These are phyloP conservation scores for Galerucella nymphaeae DNA, from an alignment of 2,888 invertebrate species.

Conservation along the genomic window DNA sequence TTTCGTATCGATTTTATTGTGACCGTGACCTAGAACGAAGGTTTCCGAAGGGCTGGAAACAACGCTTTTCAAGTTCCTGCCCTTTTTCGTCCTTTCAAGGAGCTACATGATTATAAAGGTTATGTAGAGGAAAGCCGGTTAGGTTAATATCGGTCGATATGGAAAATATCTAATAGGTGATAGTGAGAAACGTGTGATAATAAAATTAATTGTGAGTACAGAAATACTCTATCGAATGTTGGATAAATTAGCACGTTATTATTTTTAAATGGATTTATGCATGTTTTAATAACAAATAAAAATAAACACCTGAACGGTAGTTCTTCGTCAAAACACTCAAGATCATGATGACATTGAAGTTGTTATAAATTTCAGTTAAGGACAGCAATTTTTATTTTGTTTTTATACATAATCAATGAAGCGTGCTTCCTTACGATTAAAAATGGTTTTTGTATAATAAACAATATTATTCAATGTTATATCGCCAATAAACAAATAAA, in stretches of 20 bases:
- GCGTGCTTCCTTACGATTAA: slow-evolving; percentile 24
- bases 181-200: neutral
- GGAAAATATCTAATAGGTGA: neutral
- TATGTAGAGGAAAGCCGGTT: slow-evolving; percentile 25
- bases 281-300: neutral
- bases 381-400: slow-evolving; percentile 26
- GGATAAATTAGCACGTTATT: neutral
- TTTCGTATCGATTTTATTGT: slow-evolving; percentile 22
- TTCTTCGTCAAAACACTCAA: slow-evolving; percentile 7
- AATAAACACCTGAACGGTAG: neutral
- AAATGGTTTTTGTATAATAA: slow-evolving; percentile 23
- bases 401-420: slow-evolving; percentile 27
- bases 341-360: slow-evolving; percentile 26
- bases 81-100: slow-evolving; percentile 24
- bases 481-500: slow-evolving; percentile 7
- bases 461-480: slow-evolving; percentile 25
- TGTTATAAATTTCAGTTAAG: slow-evolving; percentile 29
- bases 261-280: neutral
- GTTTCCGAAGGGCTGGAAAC: slow-evolving; percentile 21
- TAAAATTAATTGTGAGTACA: too few relatives aligned
- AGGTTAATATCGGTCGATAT: slow-evolving; percentile 9
- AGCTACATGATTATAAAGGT: slow-evolving; percentile 15
- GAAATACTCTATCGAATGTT: neutral
- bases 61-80: slow-evolving; percentile 30
- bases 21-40: slow-evolving; percentile 30